phyloP scores from a whole-genome alignment of 2,113 vertebrate genomes.

The Girardinichthys multiradiatus region DNA sequence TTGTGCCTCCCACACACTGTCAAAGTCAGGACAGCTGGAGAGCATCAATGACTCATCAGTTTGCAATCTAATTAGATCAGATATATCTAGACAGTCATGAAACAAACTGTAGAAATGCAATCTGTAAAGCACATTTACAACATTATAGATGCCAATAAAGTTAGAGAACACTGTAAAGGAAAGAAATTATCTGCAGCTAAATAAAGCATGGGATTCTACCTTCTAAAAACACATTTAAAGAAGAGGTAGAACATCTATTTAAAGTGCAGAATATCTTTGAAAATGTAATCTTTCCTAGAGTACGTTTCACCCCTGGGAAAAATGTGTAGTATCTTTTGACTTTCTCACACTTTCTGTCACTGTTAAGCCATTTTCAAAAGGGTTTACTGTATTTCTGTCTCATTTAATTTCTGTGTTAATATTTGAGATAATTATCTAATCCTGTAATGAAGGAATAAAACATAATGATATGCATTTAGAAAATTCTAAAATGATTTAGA shows the following conservation, averaged over 20 bases:
- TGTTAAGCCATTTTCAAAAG: not conserved
- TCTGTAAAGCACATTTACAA: not conserved
- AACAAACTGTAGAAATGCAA: not conserved
- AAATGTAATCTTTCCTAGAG: too few species aligned
- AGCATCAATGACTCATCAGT: constrained; percentile 58
- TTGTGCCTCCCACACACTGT: constrained; percentile 28
- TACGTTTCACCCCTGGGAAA: too few species aligned
- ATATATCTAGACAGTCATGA: not conserved
- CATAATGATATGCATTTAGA: too few species aligned
- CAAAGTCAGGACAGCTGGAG: constrained; percentile 24
- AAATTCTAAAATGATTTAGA: too few species aligned
- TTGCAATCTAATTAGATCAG: constrained; percentile 28
- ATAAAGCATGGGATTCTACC: too few species aligned
- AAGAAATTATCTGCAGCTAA: not conserved
- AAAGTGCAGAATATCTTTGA: too few species aligned
- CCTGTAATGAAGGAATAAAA: too few species aligned
- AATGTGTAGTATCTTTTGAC: too few species aligned
- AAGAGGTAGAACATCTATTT: not conserved
- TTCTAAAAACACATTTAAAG: not conserved
- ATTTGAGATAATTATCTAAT: too few species aligned
- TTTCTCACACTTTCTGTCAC: too few species aligned
- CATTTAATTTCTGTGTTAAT: too few species aligned
- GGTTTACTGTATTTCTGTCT: not conserved
- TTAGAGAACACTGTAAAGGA: not conserved
- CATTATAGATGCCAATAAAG: not conserved